Base-by-base conservation (phyloP, 2,888 invertebrate species). In the Psylliodes chrysocephalus region DNA sequence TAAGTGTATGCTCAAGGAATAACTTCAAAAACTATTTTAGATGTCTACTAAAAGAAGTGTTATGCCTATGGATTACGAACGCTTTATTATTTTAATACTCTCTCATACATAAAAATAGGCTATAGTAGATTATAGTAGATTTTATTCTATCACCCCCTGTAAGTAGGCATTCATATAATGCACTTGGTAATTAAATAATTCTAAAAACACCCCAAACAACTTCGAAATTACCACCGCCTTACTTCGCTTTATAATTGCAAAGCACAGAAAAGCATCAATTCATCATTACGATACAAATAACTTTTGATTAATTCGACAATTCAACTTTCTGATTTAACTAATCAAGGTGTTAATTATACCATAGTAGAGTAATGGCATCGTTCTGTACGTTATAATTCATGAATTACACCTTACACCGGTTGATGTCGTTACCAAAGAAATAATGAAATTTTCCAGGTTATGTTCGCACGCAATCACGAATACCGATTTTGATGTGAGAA, bases 371-470 rank as follows among this genome's bases (percentile, higher is more conserved):
- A 59, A 49, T 49, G 18, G 59, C 49, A 40, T 40, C 49, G 18
- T 40, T 40, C 38, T 40, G 40, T 59, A 59, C 49, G 28, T 49
- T 59, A 59, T 59, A 59, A 49, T 49, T 49, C 59, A 51, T 51
- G 59, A 59, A 51, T 59, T 59, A 59, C 59, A 59, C 59, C 51
- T 59, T 59, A 49, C 18, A 40, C 15, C 8, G 38, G 49, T 38
- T 49, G 51, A 59, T 59, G 49, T 59, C 49, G 59, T 59, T 59
- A 59, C 59, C 59, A 51, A 59, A 59, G 59, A 59, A 59, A 59
- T 59, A 59, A 59, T 59, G 59, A 51, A 59, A 59, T 59, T 59
- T 59, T 51, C 59, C 51, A 59, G 49, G 59, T 51, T 59, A 49
- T 22, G 14, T 38, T 38, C 10, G 25, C 56, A 59, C 59, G 59